phyloP scores from a whole-genome alignment of 2,888 invertebrate genomes.

The Acanthoscelides obtectus region DNA sequence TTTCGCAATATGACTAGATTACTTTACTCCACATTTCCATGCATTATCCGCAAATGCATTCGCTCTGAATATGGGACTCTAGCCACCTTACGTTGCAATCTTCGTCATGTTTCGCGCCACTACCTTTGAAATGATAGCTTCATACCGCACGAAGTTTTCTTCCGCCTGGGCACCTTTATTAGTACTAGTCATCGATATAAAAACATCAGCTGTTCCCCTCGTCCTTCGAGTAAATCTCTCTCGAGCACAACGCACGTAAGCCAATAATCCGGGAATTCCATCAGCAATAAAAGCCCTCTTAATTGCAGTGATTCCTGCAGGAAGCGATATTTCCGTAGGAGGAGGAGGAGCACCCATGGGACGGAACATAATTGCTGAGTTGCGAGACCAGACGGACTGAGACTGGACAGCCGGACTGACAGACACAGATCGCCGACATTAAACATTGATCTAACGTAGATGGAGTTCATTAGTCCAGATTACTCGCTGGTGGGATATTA shows the following conservation, averaged over 20 bases:
- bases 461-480: conserved; percentile 31
- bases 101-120: too few relatives aligned
- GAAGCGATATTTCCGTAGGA: not conserved
- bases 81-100: too few relatives aligned
- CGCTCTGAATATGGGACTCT: too few relatives aligned
- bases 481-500: not conserved
- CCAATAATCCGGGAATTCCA: not conserved
- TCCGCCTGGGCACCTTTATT: not conserved
- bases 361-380: conserved; percentile 42
- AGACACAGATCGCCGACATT: conserved; percentile 21
- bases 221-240: not conserved
- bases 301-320: not conserved
- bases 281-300: conserved; percentile 2
- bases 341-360: not conserved
- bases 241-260: not conserved
- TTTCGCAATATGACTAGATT: too few relatives aligned
- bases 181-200: not conserved
- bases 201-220: not conserved
- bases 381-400: conserved; percentile 42
- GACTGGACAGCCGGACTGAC: conserved; percentile 25
- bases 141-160: not conserved
- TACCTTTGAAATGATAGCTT: too few relatives aligned
- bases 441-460: conserved; percentile 36
- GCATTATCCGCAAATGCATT: too few relatives aligned
- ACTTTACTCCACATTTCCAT: too few relatives aligned